These are phyloP conservation scores for Chironex yamaguchii DNA, from an alignment of 30 jellyfish, hydroid and myxozoan species.

Conservation along the genomic window DNA sequence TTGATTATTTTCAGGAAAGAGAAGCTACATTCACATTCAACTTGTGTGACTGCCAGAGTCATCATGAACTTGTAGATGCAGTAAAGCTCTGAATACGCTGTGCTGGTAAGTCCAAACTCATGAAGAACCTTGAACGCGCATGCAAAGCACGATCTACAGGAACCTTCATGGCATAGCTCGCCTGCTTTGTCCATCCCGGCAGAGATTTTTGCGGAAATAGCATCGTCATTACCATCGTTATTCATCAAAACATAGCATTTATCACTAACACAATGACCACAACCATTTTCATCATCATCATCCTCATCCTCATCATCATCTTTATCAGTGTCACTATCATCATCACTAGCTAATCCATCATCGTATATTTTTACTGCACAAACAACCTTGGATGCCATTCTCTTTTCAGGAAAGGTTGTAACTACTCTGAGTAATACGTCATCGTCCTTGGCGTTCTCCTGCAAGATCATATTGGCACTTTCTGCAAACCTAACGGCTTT, in stretches of 20 bases:
- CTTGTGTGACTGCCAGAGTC: constrained; percentile 12
- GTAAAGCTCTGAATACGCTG: constrained; percentile 14
- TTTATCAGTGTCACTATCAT: neutral
- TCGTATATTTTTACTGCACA: constrained; percentile 9
- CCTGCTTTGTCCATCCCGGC: constrained; percentile 1
- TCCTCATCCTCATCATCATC: neutral
- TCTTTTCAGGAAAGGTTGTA: constrained; percentile 7
- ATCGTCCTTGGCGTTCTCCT: constrained; percentile 5
- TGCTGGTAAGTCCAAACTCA: constrained; percentile 2
- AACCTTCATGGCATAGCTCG: neutral
- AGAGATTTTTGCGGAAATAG: no score
- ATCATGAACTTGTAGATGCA: constrained; percentile 1
- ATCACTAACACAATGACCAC: no score
- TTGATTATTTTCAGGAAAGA: neutral
- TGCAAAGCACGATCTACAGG: constrained; percentile 53
- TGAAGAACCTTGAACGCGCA: constrained; percentile 24
- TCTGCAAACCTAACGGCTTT: constrained; percentile 22
- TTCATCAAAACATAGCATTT: no score
- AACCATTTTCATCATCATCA: neutral
- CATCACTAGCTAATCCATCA: constrained; percentile 5
- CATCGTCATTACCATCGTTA: no score
- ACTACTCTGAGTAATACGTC: constrained; percentile 5
- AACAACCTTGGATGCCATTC: neutral
- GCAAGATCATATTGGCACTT: neutral
- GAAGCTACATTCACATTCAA: constrained; percentile 15